Evolutionary conservation across 2,113 vertebrate genomes (phyloP).

Genomic region (Campylomormyrus numenius): DNA sequence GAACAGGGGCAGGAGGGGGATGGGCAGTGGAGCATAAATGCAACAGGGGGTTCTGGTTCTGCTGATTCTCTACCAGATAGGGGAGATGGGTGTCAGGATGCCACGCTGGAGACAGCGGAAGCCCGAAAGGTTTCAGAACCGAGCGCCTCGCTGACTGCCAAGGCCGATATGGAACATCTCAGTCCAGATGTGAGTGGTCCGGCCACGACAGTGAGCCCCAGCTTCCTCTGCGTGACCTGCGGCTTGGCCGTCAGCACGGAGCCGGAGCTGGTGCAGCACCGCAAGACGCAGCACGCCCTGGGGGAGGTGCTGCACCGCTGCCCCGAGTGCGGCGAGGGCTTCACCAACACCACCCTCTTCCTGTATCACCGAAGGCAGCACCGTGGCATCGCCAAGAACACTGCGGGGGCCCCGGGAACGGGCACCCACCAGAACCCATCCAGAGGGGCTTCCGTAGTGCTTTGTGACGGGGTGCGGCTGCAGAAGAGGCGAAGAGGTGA

Average conservation of each 20-base stretch:
- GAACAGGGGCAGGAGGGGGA: constrained; percentile 18
- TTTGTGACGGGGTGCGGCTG: background rate
- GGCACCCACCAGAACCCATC: background rate
- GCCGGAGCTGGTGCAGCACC: constrained; percentile 61
- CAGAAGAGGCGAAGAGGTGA: background rate
- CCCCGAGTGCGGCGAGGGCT: constrained; percentile 62
- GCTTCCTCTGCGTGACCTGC: constrained; percentile 72
- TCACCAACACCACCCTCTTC: constrained; percentile 84
- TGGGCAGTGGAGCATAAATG: background rate
- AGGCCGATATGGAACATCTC: background rate
- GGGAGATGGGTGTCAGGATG: background rate
- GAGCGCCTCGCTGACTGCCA: background rate
- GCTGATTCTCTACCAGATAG: constrained; percentile 21
- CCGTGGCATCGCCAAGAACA: background rate
- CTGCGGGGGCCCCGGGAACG: constrained; percentile 8
- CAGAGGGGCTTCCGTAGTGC: background rate
- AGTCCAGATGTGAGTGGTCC: background rate
- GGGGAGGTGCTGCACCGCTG: constrained; percentile 67
- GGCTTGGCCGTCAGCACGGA: constrained; percentile 65
- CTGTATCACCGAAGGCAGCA: constrained; percentile 76
- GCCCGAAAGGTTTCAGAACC: background rate
- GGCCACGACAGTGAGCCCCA: constrained; percentile 29
- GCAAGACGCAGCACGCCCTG: constrained; percentile 62
- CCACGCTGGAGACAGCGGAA: background rate
- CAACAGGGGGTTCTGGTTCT: background rate